A percentile compares a stretch with the other conserved stretches of the same genome.
Conservation (phyloP, 2,113 vertebrate species). For the Mixornis gularis region DNA sequence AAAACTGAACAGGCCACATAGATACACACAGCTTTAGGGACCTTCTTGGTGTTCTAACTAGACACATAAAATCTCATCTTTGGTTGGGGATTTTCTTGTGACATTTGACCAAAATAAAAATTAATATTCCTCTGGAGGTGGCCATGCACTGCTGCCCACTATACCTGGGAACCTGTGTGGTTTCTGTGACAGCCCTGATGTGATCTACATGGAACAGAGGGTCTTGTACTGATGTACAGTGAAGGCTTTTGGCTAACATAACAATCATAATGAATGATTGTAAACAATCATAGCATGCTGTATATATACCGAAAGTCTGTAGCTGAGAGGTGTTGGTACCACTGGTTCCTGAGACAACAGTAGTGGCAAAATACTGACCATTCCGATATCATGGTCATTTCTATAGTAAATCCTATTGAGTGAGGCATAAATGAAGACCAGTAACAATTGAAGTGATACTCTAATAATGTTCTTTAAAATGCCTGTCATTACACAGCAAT, state of each 20-base stretch:
- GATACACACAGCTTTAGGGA: not conserved
- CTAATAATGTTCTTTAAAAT: not conserved
- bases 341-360: not conserved
- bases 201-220: not conserved
- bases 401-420: not conserved
- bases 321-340: not conserved
- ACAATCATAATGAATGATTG: not conserved
- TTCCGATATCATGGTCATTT: not conserved
- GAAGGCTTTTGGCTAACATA: not conserved
- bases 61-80: not conserved
- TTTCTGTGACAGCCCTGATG: not conserved
- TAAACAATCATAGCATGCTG: not conserved
- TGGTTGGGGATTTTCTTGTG: not conserved
- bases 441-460: not conserved
- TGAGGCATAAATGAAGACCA: not conserved
- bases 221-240: not conserved
- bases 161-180: not conserved
- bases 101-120: not conserved
- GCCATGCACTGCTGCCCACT: not conserved
- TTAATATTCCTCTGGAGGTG: not conserved
- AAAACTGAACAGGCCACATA: not conserved
- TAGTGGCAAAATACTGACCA: not conserved
- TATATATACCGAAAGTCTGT: not conserved
- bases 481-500: not conserved
- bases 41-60: not conserved